Base-by-base conservation (phyloP, 2,797 vertebrate species). In the Lithobates sylvaticus region DNA sequence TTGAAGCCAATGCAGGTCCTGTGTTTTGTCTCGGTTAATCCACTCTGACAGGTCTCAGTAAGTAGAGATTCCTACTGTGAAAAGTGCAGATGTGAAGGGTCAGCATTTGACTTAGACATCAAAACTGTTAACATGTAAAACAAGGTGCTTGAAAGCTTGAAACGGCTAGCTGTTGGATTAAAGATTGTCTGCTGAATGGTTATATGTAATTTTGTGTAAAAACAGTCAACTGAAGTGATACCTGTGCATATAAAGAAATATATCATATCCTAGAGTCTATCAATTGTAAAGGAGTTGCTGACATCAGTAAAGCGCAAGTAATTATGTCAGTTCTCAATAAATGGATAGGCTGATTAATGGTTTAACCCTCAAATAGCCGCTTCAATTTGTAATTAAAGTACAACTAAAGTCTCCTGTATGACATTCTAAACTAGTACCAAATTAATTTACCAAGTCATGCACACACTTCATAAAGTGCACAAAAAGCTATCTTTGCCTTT, bases 81-180 rank as follows among this genome's bases (percentile, higher is more conserved):
- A 92, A 91, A 90, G 91, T 93, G 93, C 94, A 95, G 95, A 96
- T 93, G 96, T 93, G 92, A 95, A 93, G 94, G 96, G 95, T 96
- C 95, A 95, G 92, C 84, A 39, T 91, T 58, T 92, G 92, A 92
- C 92, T 89, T 86, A 86, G 26, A 95, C 97, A 96, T 97, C 96
- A 96, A 97, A 97, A 91, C 91, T 88, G 86, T 91, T 92, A 95
- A 94, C 96, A 95, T 97, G 97, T 97, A 97, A 97, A 97, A 95
- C 95, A 95, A 96, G 92, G 94, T 92, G 93, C 93, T 95, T 91
- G 93, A 94, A 94, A 93, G 93, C 93, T 95, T 91, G 93, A 94
- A 94, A 93, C 89, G 93, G 95, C 96, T 93, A 94, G 93, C 90
- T 90, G 86, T 93, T 5, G 95, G 96, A 97, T 97, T 97, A 97